phyloP scores from a whole-genome alignment of 2,113 vertebrate species.

The Serinus canaria region DNA sequence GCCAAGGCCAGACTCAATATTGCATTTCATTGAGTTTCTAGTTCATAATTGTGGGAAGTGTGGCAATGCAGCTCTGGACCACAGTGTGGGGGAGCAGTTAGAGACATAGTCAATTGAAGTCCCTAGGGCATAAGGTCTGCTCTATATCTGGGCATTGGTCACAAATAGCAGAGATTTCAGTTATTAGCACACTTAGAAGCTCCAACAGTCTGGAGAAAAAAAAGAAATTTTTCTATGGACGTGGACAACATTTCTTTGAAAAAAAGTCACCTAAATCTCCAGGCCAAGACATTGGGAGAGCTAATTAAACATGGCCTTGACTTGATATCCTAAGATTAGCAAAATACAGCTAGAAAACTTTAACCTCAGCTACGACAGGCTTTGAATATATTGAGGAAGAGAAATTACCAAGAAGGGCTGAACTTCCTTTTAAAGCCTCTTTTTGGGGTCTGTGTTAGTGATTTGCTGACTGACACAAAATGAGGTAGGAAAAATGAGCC shows the following conservation, averaged over 20 bases:
- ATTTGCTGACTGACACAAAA: background rate
- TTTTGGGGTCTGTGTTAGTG: background rate
- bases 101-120: background rate
- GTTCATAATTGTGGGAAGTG: accelerated
- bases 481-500: background rate
- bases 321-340: background rate
- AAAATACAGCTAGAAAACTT: background rate
- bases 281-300: background rate
- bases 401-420: background rate
- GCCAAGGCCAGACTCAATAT: background rate
- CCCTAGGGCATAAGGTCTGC: background rate
- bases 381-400: background rate
- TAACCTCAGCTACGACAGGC: background rate
- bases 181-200: background rate
- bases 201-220: background rate
- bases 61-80: background rate
- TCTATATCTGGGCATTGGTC: background rate
- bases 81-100: background rate
- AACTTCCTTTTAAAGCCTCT: background rate
- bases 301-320: background rate
- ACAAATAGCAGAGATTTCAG: background rate
- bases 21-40: background rate
- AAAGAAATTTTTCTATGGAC: background rate
- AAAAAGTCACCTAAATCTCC: background rate
- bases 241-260: background rate